Evolutionary conservation across 2,113 vertebrate genomes (phyloP).

Genomic region (Octodon degus): DNA sequence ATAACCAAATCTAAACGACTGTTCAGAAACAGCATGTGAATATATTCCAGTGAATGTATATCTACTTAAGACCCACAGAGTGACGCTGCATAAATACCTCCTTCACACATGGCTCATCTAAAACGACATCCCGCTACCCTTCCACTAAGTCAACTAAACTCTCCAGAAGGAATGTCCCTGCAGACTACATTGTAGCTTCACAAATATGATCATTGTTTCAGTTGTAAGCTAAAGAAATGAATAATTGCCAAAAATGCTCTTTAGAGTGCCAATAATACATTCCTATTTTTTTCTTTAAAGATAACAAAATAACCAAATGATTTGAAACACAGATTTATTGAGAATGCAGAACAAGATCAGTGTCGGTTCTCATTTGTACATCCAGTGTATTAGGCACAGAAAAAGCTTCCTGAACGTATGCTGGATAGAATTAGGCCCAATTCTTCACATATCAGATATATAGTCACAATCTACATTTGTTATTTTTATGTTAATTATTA

Average conservation of each 20-base stretch:
- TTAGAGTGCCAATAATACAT: neutral
- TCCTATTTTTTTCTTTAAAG: constrained; percentile 14
- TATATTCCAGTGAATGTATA: neutral
- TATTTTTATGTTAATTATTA: constrained; percentile 36
- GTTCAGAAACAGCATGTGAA: neutral
- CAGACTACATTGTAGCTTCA: constrained; percentile 1
- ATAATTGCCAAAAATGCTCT: neutral
- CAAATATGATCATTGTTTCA: neutral
- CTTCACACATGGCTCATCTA: neutral
- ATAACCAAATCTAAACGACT: neutral
- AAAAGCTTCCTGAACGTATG: neutral
- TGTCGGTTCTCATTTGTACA: neutral
- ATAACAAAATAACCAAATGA: neutral
- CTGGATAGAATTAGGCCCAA: neutral
- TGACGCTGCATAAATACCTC: neutral
- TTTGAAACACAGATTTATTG: constrained; percentile 10
- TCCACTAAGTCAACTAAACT: neutral
- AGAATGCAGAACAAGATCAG: constrained; percentile 15
- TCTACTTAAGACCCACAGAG: neutral
- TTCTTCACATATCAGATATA: neutral
- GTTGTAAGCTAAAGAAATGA: constrained; percentile 37
- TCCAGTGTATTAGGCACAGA: neutral
- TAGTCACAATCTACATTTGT: neutral
- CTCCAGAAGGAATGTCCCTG: neutral
- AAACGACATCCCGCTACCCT: neutral